Conservation (phyloP, 2,888 invertebrate species). For the Caenorhabditis becei region DNA sequence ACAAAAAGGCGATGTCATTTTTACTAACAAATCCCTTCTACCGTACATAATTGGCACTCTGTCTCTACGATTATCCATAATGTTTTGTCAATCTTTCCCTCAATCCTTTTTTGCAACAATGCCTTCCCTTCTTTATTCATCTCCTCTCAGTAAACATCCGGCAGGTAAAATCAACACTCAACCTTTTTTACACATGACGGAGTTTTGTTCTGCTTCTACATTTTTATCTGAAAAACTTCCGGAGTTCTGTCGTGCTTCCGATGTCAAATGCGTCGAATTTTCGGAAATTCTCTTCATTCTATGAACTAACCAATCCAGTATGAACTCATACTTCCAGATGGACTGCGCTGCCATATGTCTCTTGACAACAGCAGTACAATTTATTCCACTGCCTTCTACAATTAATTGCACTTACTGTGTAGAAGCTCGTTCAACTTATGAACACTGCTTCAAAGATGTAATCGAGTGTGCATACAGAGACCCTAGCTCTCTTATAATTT, state of each 20-base stretch:
- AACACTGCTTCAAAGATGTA: constrained; percentile 73
- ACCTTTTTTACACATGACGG: constrained; percentile 39
- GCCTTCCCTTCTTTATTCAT: background rate
- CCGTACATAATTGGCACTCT: constrained; percentile 47
- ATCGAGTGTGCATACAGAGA: constrained; percentile 74
- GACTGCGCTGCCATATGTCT: constrained; percentile 69
- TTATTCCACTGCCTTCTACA: constrained; percentile 47
- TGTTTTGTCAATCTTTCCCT: constrained; percentile 12
- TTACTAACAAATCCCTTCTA: constrained; percentile 39
- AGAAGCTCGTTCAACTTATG: constrained; percentile 69
- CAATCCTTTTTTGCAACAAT: constrained; percentile 10
- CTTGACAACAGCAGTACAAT: constrained; percentile 66
- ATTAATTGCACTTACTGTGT: constrained; percentile 70
- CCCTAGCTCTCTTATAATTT: constrained; percentile 69
- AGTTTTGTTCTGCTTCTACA: constrained; percentile 6
- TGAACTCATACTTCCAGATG: constrained; percentile 51
- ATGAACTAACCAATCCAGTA: background rate
- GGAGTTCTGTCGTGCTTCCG: constrained; percentile 27
- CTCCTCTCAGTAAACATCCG: constrained; percentile 23
- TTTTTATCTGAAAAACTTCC: constrained; percentile 48
- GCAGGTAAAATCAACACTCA: constrained; percentile 11
- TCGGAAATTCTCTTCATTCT: constrained; percentile 4
- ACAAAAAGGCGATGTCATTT: background rate
- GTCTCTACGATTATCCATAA: constrained; percentile 31
- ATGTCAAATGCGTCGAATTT: background rate